Percentiles rank a stretch among this genome's conserved stretches.
Evolutionary conservation across 2,113 vertebrate species (phyloP).

Genomic region (Calidris pugnax): DNA sequence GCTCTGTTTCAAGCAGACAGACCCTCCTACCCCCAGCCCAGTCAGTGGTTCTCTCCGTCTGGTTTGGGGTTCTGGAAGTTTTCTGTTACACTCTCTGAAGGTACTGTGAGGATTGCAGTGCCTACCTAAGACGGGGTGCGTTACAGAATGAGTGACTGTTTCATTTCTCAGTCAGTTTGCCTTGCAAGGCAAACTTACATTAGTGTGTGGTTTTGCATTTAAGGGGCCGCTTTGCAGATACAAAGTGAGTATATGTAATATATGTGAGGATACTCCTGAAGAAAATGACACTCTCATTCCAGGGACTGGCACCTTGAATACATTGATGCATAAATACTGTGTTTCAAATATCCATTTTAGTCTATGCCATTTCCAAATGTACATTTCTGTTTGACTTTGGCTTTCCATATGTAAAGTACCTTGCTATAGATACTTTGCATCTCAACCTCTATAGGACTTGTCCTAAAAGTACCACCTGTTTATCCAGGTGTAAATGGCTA

Average conservation of each 20-base stretch:
- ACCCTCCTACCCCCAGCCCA: too few relatives aligned
- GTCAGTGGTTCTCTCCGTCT: not conserved
- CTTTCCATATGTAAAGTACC: not conserved
- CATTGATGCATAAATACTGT: not conserved
- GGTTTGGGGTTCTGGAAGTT: not conserved
- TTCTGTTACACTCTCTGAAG: not conserved
- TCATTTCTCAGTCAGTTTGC: not conserved
- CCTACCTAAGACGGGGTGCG: accelerated
- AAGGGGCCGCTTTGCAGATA: not conserved
- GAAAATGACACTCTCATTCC: not conserved
- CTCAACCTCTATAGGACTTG: not conserved
- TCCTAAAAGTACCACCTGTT: not conserved
- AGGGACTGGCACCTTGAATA: not conserved
- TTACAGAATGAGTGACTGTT: not conserved
- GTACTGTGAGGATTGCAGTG: not conserved
- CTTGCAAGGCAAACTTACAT: not conserved
- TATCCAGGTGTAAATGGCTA: not conserved
- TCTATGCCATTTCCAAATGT: not conserved
- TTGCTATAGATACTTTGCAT: not conserved
- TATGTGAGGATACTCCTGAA: not conserved
- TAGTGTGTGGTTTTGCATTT: not conserved
- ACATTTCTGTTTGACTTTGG: not conserved
- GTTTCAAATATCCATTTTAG: not conserved
- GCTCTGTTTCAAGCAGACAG: not conserved
- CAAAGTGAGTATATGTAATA: not conserved